Percentiles rank a stretch among this genome's conserved stretches.
Conservation (phyloP, 2,113 vertebrate species). For the Carassius auratus region DNA sequence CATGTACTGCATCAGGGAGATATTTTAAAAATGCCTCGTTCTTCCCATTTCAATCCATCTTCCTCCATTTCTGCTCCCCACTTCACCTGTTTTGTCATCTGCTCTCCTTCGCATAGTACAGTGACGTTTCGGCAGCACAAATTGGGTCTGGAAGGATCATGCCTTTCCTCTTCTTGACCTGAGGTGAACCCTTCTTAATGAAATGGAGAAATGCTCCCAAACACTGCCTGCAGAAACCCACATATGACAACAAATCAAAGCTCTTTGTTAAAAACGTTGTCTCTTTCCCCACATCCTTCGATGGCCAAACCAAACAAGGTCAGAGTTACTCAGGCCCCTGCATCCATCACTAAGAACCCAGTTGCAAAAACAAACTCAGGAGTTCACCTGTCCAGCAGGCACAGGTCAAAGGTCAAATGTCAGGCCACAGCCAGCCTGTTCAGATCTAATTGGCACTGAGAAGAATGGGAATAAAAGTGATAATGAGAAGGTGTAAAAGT, state of each 20-base stretch:
- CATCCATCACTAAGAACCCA: constrained; percentile 73
- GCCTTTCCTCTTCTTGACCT: not conserved
- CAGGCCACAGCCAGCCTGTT: constrained; percentile 59
- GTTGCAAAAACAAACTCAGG: constrained; percentile 66
- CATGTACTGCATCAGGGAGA: constrained; percentile 67
- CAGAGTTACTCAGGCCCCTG: constrained; percentile 59
- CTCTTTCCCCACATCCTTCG: constrained; percentile 48
- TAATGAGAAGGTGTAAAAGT: not conserved
- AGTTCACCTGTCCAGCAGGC: constrained; percentile 56
- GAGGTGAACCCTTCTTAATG: not conserved
- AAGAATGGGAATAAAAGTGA: constrained; percentile 56
- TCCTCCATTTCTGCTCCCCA: constrained; percentile 21
- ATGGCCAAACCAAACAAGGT: constrained; percentile 61
- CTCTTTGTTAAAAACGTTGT: constrained; percentile 46
- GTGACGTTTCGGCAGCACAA: not conserved
- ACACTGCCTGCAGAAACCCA: not conserved
- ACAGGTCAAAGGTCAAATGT: constrained; percentile 66
- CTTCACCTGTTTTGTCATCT: constrained; percentile 45
- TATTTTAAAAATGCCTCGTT: not conserved
- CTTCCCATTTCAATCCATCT: not conserved
- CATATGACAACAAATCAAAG: constrained; percentile 70
- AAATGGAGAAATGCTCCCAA: not conserved
- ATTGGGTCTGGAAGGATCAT: not conserved
- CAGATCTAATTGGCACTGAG: constrained; percentile 70
- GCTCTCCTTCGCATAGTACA: not conserved